Evolutionary conservation across 2,113 vertebrate genomes (phyloP).

Genomic region (Salvator merianae): DNA sequence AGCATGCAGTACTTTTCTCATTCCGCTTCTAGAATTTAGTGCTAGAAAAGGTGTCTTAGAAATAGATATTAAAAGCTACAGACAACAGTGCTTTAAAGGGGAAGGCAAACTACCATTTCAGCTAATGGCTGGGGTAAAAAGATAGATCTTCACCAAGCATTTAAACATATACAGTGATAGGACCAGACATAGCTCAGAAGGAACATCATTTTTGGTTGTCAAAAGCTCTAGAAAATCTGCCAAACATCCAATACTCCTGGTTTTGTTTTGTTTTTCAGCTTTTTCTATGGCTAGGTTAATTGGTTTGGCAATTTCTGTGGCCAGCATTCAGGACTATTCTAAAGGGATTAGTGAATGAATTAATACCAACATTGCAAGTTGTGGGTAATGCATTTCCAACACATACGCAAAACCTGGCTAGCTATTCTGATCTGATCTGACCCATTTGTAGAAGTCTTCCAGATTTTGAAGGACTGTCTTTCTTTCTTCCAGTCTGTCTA

Average conservation of each 20-base stretch:
- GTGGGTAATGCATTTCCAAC: neutral
- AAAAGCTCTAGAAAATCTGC: too few species aligned
- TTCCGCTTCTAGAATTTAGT: too few species aligned
- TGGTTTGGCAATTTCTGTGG: too few species aligned
- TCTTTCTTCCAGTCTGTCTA: fast-evolving
- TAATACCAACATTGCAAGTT: neutral
- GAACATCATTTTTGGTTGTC: neutral
- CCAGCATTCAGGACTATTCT: neutral
- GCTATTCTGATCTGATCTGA: neutral
- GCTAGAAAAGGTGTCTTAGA: too few species aligned
- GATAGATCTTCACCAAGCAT: neutral
- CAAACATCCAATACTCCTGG: too few species aligned
- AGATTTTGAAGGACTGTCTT: neutral
- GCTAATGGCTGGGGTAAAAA: neutral
- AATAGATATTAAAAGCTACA: too few species aligned
- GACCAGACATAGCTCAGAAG: neutral
- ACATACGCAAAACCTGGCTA: too few species aligned
- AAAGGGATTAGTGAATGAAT: neutral
- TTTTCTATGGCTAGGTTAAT: too few species aligned
- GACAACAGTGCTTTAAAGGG: too few species aligned
- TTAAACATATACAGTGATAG: neutral
- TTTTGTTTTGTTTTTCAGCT: too few species aligned
- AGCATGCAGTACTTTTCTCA: too few species aligned
- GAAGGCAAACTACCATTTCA: too few species aligned
- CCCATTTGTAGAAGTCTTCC: neutral